Evolutionary conservation across 2,797 vertebrate genomes (phyloP).

Genomic region (Aphelocoma californica): DNA sequence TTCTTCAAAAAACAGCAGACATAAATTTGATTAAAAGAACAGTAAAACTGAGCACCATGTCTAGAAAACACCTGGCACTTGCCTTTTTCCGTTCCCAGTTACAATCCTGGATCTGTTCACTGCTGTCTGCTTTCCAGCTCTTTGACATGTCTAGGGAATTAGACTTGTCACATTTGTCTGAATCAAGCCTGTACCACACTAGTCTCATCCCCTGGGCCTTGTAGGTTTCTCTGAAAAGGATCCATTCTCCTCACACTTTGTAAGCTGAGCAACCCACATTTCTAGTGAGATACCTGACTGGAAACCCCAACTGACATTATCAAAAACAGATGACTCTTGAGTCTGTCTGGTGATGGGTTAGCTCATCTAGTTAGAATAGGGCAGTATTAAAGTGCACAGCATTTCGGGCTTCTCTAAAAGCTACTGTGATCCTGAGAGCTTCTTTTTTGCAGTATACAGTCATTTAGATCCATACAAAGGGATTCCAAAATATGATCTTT

Average conservation of each 20-base stretch:
- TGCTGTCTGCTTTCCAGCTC: neutral
- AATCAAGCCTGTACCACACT: neutral
- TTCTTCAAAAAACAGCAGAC: neutral
- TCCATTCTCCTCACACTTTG: neutral
- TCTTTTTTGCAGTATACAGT: neutral
- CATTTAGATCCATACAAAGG: neutral
- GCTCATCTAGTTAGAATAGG: neutral
- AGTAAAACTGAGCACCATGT: neutral
- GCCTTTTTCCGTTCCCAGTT: neutral
- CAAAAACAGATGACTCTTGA: neutral
- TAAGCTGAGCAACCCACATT: neutral
- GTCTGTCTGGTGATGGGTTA: neutral
- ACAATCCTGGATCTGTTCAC: neutral
- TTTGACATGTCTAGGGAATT: neutral
- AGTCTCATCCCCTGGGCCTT: neutral
- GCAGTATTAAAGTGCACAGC: neutral
- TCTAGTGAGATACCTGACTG: neutral
- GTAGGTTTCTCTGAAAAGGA: neutral
- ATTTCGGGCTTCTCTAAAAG: neutral
- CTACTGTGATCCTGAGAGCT: neutral
- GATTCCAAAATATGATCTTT: neutral
- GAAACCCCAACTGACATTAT: neutral
- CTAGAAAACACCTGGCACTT: neutral
- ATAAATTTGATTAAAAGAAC: neutral
- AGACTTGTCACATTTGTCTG: neutral